Percentiles rank a stretch among this genome's conserved stretches.
These are phyloP conservation scores for Panonychus citri DNA, from an alignment of 1,140 invertebrate species.

Conservation along the genomic window DNA sequence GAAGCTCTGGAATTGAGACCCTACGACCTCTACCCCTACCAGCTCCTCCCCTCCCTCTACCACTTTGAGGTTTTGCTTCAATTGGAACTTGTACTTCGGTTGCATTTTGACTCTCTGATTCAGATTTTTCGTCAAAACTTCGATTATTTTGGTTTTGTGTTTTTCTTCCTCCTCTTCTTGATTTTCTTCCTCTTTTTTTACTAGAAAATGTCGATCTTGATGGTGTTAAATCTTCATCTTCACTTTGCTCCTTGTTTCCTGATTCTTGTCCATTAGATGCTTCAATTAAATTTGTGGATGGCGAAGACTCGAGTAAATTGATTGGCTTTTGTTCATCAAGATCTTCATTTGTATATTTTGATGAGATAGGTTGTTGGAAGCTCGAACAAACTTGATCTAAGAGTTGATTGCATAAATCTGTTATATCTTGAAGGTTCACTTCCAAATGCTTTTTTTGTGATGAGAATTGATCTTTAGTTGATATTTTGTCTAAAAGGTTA, in stretches of 20 bases:
- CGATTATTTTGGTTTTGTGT: background rate
- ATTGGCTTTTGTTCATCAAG: conserved; percentile 14
- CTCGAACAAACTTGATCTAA: too few species aligned
- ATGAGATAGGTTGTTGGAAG: background rate
- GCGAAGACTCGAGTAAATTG: conserved; percentile 6
- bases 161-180: background rate
- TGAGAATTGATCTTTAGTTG: background rate
- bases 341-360: conserved; percentile 17
- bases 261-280: conserved; percentile 19
- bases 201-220: conserved; percentile 18
- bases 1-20: conserved; percentile 16
- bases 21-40: conserved; percentile 17
- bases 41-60: conserved; percentile 17
- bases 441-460: conserved; percentile 20
- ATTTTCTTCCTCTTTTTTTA: background rate
- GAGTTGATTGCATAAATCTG: conserved; percentile 3
- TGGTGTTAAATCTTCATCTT: conserved; percentile 24
- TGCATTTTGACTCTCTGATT: background rate
- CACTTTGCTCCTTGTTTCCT: too few species aligned
- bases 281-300: too few species aligned
- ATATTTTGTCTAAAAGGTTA: too few species aligned
- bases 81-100: background rate
- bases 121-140: background rate
- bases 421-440: conserved; percentile 18
- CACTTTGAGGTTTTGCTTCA: conserved; percentile 4